These are phyloP conservation scores for Kryptolebias ocellatus DNA, from an alignment of 2,797 vertebrate species.

Conservation along the genomic window DNA sequence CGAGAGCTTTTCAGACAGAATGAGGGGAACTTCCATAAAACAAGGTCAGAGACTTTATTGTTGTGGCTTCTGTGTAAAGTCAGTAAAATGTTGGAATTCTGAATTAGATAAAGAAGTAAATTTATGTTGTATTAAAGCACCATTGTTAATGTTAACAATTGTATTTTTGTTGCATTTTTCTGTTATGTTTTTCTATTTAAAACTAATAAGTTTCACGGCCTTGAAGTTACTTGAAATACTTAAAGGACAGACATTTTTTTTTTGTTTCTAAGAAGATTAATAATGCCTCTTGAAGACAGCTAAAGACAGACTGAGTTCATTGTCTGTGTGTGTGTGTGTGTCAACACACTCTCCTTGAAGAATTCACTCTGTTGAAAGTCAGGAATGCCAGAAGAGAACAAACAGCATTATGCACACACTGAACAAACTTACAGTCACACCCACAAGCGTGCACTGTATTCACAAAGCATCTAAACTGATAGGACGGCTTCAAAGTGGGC, in stretches of 20 bases:
- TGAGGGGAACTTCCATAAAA: neutral
- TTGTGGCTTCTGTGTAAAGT: neutral
- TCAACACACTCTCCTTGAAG: conserved; percentile 38
- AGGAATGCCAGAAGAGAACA: conserved; percentile 36
- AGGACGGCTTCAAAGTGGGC: conserved; percentile 43
- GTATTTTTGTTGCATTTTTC: neutral
- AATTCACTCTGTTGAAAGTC: conserved; percentile 53
- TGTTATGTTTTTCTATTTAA: neutral
- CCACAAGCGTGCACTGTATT: conserved; percentile 6
- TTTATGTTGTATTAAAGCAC: neutral
- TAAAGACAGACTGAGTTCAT: conserved; percentile 8
- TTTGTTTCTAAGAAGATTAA: conserved; percentile 22
- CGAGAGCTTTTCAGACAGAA: neutral
- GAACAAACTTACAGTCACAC: conserved; percentile 16
- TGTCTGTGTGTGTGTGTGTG: neutral
- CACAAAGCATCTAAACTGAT: conserved; percentile 40
- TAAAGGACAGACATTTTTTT: conserved; percentile 22
- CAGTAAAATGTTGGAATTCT: neutral
- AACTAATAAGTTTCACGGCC: neutral
- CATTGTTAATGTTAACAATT: neutral
- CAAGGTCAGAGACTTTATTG: neutral
- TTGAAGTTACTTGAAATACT: conserved; percentile 12
- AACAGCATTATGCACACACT: conserved; percentile 43
- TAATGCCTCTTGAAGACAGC: conserved; percentile 14
- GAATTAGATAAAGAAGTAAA: neutral